A percentile compares a stretch with the other conserved stretches of the same genome.
These are phyloP conservation scores for Mellilla xanthometata DNA, from an alignment of 2,888 invertebrate genomes.

Conservation along the genomic window DNA sequence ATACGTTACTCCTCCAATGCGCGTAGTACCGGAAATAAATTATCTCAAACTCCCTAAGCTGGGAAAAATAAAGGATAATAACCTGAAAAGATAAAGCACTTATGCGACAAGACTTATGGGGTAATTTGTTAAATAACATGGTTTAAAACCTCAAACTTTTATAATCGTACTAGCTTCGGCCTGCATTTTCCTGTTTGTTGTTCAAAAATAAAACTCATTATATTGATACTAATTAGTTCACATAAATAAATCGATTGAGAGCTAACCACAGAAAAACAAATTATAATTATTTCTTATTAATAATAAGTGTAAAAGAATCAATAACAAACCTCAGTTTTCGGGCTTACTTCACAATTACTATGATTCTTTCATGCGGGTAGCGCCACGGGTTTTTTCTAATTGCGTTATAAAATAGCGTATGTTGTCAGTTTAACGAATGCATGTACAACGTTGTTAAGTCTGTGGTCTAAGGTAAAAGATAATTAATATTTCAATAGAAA, in stretches of 20 bases:
- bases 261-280: no score
- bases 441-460: conserved; percentile 29
- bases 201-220: no score
- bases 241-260: no score
- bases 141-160: background rate
- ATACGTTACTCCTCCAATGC: conserved; percentile 1
- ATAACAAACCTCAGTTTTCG: no score
- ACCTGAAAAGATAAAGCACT: conserved; percentile 25
- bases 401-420: conserved; percentile 35
- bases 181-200: no score
- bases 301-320: no score
- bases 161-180: no score
- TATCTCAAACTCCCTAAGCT: conserved; percentile 23
- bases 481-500: no score
- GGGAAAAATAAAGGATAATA: conserved; percentile 30
- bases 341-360: no score
- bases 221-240: no score
- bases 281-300: no score
- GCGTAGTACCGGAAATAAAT: conserved; percentile 24
- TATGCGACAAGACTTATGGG: conserved; percentile 28
- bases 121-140: conserved; percentile 24
- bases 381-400: conserved; percentile 43
- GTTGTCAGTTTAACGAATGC: conserved; percentile 25
- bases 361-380: no score
- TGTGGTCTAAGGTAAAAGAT: conserved; percentile 16